Evolutionary conservation across 1,140 invertebrate genomes (phyloP).

Genomic region (Lithobius niger): DNA sequence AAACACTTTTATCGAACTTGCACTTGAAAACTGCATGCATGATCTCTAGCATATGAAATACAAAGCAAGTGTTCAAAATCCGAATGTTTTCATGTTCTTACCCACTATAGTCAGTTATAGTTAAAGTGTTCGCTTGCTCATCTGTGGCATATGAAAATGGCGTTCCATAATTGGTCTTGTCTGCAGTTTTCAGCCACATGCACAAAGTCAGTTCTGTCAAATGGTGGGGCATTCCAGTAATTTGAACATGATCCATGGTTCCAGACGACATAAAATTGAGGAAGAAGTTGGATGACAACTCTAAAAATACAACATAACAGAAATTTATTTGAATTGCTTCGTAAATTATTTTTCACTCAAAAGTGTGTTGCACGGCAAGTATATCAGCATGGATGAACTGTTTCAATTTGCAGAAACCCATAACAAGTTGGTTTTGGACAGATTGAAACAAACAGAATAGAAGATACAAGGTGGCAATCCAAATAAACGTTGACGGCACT

Average conservation of each 20-base stretch:
- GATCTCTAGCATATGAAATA: too few relatives aligned
- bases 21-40: too few relatives aligned
- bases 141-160: conserved; percentile 50
- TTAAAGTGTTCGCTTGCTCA: conserved; percentile 46
- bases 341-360: neutral
- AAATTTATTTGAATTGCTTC: neutral
- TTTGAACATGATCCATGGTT: conserved; percentile 38
- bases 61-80: too few relatives aligned
- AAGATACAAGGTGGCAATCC: neutral
- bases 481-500: neutral
- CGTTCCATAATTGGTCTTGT: conserved; percentile 53
- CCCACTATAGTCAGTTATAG: conserved; percentile 55
- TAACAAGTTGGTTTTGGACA: neutral
- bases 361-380: neutral
- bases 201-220: conserved; percentile 41
- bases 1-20: too few relatives aligned
- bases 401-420: neutral
- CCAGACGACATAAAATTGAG: conserved; percentile 39
- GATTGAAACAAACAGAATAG: neutral
- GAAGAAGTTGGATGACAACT: conserved; percentile 36
- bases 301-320: conserved; percentile 20
- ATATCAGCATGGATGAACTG: neutral
- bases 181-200: conserved; percentile 50
- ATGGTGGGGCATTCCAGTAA: conserved; percentile 28
- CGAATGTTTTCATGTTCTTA: too few relatives aligned